phyloP scores from a whole-genome alignment of 2,888 invertebrate genomes.

The Dioctria linearis region DNA sequence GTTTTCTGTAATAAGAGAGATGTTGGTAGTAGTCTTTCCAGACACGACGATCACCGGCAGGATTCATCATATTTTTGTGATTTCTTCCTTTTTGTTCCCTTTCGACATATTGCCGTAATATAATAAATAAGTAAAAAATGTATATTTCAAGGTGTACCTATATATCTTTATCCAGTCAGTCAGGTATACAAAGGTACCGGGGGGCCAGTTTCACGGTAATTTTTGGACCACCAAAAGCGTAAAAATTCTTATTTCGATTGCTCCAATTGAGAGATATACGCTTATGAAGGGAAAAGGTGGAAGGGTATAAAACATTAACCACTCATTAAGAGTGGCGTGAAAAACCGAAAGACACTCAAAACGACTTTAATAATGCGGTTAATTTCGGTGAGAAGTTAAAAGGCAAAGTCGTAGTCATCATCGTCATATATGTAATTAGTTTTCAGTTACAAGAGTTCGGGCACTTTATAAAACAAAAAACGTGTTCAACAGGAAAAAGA shows the following conservation, averaged over 20 bases:
- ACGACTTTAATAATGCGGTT: constrained; percentile 33
- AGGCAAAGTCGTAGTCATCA: background rate
- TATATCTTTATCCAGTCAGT: background rate
- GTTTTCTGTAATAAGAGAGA: constrained; percentile 4
- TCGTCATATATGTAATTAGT: constrained; percentile 9
- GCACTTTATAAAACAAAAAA: background rate
- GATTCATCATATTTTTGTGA: constrained; percentile 33
- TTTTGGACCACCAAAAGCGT: constrained; percentile 50
- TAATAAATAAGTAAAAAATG: constrained; percentile 48
- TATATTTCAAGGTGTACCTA: background rate
- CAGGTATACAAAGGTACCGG: background rate
- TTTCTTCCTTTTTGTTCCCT: constrained; percentile 18
- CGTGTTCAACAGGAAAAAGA: background rate
- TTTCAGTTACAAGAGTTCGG: constrained; percentile 1
- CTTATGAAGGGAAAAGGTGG: background rate
- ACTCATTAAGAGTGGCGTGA: constrained; percentile 49
- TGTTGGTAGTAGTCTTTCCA: constrained; percentile 24
- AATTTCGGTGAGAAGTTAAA: constrained; percentile 38
- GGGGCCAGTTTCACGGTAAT: constrained; percentile 10
- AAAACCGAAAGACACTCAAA: constrained; percentile 44
- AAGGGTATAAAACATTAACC: constrained; percentile 24
- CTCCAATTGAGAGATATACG: constrained; percentile 34
- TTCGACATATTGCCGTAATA: constrained; percentile 45
- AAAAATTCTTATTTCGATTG: constrained; percentile 20
- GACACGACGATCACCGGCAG: constrained; percentile 17